phyloP scores from a whole-genome alignment of 2,797 vertebrate species.

The Dipus sagitta region DNA sequence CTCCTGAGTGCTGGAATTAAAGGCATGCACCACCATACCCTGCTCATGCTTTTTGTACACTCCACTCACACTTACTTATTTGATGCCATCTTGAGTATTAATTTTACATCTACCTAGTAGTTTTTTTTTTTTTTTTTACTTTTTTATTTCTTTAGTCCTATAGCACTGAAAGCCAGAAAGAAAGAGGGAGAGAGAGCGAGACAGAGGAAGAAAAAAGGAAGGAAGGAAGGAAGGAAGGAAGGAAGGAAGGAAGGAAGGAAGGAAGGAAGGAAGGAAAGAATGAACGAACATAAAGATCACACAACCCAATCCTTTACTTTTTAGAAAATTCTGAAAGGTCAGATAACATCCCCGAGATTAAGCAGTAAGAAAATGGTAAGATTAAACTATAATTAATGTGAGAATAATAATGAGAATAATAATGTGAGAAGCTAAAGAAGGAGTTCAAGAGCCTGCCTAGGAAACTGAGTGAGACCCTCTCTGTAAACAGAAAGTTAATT shows the following conservation, averaged over 20 bases:
- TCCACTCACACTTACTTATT: conserved; percentile 60
- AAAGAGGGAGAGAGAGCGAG: too few relatives aligned
- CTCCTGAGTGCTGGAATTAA: too few relatives aligned
- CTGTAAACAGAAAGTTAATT: background rate
- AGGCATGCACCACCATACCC: too few relatives aligned
- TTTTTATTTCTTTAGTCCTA: background rate
- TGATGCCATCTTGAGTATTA: conserved; percentile 25
- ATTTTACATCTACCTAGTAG: background rate
- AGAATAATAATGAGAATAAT: too few relatives aligned
- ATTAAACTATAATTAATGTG: too few relatives aligned
- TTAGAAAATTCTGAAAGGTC: conserved; percentile 38
- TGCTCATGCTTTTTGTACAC: conserved; percentile 14
- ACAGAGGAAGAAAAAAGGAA: too few relatives aligned
- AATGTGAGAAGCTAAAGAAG: background rate
- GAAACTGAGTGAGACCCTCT: background rate
- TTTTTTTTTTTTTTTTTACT: background rate
- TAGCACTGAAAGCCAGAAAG: conserved; percentile 12
- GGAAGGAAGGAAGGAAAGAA: too few relatives aligned
- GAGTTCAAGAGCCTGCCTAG: background rate
- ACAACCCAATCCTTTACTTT: background rate
- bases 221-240: too few relatives aligned
- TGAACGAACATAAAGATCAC: background rate
- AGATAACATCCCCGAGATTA: conserved; percentile 16
- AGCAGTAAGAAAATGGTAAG: conserved; percentile 40
- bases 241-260: too few relatives aligned